A percentile compares a stretch with the other conserved stretches of the same genome.
Evolutionary conservation across 2,888 invertebrate species (phyloP).

Genomic region (Polietes domitor): DNA sequence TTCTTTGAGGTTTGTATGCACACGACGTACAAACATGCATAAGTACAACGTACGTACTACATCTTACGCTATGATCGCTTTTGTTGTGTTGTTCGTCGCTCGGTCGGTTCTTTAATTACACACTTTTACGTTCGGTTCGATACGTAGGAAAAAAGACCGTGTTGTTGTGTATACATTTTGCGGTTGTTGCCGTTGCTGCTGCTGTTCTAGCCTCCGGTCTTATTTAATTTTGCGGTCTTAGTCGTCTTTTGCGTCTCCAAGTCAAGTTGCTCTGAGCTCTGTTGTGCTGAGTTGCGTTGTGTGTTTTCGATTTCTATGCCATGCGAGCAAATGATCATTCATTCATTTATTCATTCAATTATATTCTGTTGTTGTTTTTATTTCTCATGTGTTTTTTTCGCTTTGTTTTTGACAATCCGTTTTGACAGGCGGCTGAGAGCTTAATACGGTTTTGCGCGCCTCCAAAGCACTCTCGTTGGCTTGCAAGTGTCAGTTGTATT

Average conservation of each 20-base stretch:
- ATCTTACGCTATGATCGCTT: not conserved
- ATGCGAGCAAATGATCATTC: constrained; percentile 8
- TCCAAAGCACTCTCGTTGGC: constrained; percentile 51
- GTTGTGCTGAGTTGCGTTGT: not conserved
- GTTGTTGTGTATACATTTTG: not conserved
- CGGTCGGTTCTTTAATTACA: constrained; percentile 56
- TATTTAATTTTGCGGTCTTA: constrained; percentile 22
- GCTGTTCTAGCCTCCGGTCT: not conserved
- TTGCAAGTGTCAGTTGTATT: constrained; percentile 62
- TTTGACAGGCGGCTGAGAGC: constrained; percentile 15
- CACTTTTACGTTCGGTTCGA: constrained; percentile 17
- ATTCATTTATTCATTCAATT: constrained; percentile 35
- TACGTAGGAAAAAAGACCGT: not conserved
- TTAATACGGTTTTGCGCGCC: constrained; percentile 29
- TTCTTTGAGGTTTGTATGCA: constrained; percentile 42
- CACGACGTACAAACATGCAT: not conserved
- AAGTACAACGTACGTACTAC: not conserved
- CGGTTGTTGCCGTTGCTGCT: constrained; percentile 1
- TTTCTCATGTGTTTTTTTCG: constrained; percentile 25
- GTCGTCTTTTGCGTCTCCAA: constrained; percentile 20
- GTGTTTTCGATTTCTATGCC: constrained; percentile 16
- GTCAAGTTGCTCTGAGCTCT: not conserved
- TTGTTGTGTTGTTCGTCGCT: constrained; percentile 18
- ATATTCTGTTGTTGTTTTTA: constrained; percentile 26
- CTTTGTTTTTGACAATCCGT: constrained; percentile 24